These are phyloP conservation scores for Dyspetes luteomarginatus DNA, from an alignment of 2,888 invertebrate species.

Conservation along the genomic window DNA sequence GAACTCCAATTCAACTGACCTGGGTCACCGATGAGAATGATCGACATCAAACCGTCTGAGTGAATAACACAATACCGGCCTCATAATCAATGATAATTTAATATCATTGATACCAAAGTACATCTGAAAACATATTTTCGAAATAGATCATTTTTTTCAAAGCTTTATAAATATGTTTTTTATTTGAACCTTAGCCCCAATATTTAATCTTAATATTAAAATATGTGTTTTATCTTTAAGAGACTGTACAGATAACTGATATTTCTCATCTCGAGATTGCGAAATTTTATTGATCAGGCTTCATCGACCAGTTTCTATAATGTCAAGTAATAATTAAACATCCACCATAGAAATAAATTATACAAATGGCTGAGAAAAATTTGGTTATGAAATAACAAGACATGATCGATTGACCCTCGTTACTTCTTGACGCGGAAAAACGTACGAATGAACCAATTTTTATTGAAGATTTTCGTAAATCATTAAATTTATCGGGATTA, in stretches of 20 bases:
- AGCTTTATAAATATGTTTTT: not conserved
- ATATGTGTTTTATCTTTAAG: too few species aligned
- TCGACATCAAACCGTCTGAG: too few species aligned
- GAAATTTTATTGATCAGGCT: constrained; percentile 2
- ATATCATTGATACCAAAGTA: not conserved
- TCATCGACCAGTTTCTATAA: constrained; percentile 51
- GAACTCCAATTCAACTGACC: too few species aligned
- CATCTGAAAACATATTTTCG: not conserved
- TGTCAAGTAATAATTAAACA: constrained; percentile 42
- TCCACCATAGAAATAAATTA: not conserved
- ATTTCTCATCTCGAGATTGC: constrained; percentile 9
- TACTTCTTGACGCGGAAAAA: not conserved
- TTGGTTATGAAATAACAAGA: constrained; percentile 25
- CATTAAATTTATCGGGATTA: not conserved
- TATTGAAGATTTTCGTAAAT: not conserved
- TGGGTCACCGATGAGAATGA: too few species aligned
- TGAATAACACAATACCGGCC: not conserved
- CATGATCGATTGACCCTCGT: constrained; percentile 2
- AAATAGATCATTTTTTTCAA: not conserved
- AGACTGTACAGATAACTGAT: not conserved
- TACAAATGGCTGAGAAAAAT: too few species aligned
- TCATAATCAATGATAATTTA: not conserved
- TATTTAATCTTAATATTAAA: too few species aligned
- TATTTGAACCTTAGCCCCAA: not conserved
- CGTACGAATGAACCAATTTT: not conserved